phyloP scores from a whole-genome alignment of 2,797 vertebrate species.

The Poeciliopsis paucimaculata region DNA sequence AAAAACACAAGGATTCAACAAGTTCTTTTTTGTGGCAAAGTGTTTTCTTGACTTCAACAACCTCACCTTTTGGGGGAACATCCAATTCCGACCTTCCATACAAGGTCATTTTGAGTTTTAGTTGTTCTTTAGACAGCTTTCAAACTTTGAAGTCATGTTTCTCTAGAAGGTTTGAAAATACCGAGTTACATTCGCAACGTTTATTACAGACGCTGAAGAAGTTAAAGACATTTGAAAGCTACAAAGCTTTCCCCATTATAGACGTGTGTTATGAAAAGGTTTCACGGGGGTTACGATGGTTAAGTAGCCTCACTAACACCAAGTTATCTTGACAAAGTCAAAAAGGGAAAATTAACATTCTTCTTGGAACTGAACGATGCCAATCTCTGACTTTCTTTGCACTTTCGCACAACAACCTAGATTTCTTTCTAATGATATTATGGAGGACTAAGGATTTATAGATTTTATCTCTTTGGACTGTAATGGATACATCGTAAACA shows the following conservation, averaged over 20 bases:
- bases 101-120: neutral
- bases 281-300: neutral
- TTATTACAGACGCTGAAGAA: neutral
- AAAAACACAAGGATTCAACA: neutral
- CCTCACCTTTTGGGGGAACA: neutral
- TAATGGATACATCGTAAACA: neutral
- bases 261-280: neutral
- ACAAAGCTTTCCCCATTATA: neutral
- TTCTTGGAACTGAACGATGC: neutral
- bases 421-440: neutral
- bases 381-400: neutral
- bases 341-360: neutral
- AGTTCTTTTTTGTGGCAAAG: neutral
- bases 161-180: no score
- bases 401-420: neutral
- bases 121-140: no score
- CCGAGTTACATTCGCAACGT: neutral
- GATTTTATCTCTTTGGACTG: neutral
- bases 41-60: neutral
- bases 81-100: neutral
- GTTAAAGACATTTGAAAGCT: neutral
- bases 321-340: neutral
- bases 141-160: no score
- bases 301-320: neutral
- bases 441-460: neutral